Evolutionary conservation across 2,797 vertebrate species (phyloP).

Genomic region (Hippoglossus hippoglossus): DNA sequence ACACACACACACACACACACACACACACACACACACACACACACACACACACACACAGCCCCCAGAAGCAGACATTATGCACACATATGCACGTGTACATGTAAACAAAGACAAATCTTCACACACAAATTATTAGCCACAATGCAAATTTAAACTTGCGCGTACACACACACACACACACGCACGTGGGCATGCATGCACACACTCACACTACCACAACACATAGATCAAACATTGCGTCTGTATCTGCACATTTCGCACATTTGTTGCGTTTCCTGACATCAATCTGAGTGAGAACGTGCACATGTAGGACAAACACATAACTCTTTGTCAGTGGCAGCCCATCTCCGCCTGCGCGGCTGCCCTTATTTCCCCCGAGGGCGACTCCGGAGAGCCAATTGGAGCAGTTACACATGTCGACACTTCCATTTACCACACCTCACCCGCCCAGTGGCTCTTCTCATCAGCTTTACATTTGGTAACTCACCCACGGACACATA

Average conservation of each 20-base stretch:
- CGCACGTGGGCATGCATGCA: neutral
- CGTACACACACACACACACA: neutral
- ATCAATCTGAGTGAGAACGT: conserved; percentile 33
- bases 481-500: conserved; percentile 24
- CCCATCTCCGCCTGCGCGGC: conserved; percentile 43
- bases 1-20: conserved; percentile 46
- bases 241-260: conserved; percentile 23
- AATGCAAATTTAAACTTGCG: neutral
- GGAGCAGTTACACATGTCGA: conserved; percentile 73
- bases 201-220: neutral
- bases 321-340: conserved; percentile 48
- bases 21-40: conserved; percentile 32
- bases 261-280: conserved; percentile 9
- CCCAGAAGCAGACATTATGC: conserved; percentile 15
- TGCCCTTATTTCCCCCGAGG: conserved; percentile 80
- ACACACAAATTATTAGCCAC: neutral
- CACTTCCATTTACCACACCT: conserved; percentile 63
- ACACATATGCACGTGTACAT: conserved; percentile 15
- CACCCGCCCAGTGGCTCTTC: conserved; percentile 50
- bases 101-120: conserved; percentile 18
- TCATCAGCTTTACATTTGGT: conserved; percentile 44
- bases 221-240: neutral
- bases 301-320: conserved; percentile 36
- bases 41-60: conserved; percentile 40
- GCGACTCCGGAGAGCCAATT: conserved; percentile 63